These are phyloP conservation scores for Colletes collaris DNA, from an alignment of 2,888 invertebrate species.

Conservation along the genomic window DNA sequence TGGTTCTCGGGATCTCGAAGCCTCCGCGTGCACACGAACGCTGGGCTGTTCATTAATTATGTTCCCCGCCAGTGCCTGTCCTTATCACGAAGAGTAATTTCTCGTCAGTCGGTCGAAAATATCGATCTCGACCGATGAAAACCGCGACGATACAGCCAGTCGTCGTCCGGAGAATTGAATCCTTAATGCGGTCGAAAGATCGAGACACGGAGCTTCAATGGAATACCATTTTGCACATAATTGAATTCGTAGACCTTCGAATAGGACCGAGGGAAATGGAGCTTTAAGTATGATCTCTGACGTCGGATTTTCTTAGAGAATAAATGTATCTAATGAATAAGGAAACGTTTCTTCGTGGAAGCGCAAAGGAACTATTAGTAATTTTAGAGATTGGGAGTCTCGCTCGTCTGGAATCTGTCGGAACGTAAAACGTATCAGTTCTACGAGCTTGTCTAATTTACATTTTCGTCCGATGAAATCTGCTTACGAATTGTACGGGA, in stretches of 20 bases:
- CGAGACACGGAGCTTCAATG: neutral
- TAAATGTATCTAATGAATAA: slow-evolving; percentile 8
- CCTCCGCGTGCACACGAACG: slow-evolving; percentile 14
- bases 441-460: too few species aligned
- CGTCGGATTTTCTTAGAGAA: neutral
- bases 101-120: slow-evolving; percentile 32
- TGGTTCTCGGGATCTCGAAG: slow-evolving; percentile 19
- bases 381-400: too few species aligned
- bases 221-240: neutral
- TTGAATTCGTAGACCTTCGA: neutral
- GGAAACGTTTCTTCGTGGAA: neutral
- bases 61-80: slow-evolving; percentile 50
- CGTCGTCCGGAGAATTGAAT: neutral
- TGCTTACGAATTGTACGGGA: too few species aligned
- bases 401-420: too few species aligned
- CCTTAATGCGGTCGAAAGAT: neutral
- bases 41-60: slow-evolving; percentile 54
- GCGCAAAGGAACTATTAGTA: neutral
- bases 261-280: neutral
- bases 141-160: neutral
- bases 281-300: neutral
- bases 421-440: too few species aligned
- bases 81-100: slow-evolving; percentile 47
- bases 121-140: slow-evolving; percentile 34
- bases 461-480: too few species aligned